phyloP scores from a whole-genome alignment of 2,113 vertebrate species.

The Micromys minutus region DNA sequence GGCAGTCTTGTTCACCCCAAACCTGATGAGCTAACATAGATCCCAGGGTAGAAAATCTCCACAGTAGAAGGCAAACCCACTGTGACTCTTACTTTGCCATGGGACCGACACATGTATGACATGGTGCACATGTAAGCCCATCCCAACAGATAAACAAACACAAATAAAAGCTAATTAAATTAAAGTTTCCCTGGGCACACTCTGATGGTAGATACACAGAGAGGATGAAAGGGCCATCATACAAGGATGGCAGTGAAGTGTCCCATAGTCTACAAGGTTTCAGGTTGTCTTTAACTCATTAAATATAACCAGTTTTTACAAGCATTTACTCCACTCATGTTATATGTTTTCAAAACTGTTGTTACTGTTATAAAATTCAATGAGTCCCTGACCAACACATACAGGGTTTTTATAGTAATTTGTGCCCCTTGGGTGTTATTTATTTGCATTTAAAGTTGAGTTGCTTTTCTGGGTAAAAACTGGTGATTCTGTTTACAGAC shows the following conservation, averaged over 20 bases:
- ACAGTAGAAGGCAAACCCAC: not conserved
- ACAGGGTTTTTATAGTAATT: not conserved
- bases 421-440: not conserved
- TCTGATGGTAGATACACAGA: not conserved
- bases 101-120: not conserved
- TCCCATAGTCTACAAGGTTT: not conserved
- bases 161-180: not conserved
- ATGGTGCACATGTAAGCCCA: too few relatives aligned
- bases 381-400: not conserved
- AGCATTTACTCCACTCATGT: not conserved
- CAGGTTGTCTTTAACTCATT: not conserved
- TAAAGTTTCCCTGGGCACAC: not conserved
- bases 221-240: not conserved
- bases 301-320: conserved; percentile 2
- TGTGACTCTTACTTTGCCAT: not conserved
- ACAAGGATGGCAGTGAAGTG: not conserved
- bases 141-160: not conserved
- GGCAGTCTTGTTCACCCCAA: not conserved
- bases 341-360: not conserved
- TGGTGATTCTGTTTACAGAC: not conserved
- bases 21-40: not conserved
- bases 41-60: not conserved
- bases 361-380: not conserved
- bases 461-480: not conserved
- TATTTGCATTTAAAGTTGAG: not conserved